These are phyloP conservation scores for Leucoraja erinaceus DNA, from an alignment of 2,113 vertebrate genomes.

Conservation along the genomic window DNA sequence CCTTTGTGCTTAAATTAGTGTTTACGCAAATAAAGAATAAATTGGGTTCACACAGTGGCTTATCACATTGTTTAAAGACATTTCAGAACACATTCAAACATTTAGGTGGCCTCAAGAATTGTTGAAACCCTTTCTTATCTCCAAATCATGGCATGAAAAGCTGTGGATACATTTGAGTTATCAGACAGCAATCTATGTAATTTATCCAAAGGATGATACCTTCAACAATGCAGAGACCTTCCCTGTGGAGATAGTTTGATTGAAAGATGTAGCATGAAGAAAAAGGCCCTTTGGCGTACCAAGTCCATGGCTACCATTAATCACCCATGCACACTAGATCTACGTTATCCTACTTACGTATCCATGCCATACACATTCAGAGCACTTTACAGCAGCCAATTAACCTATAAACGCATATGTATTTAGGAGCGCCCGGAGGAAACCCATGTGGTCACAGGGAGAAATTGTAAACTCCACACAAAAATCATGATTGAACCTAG, in stretches of 20 bases:
- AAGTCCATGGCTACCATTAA: too few species aligned
- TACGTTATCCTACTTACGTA: too few species aligned
- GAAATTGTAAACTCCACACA: too few species aligned
- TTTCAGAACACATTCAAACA: background rate
- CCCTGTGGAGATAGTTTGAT: background rate
- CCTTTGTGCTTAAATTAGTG: background rate
- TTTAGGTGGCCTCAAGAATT: background rate
- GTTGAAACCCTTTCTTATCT: background rate
- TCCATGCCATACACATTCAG: too few species aligned
- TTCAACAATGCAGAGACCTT: background rate
- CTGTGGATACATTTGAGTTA: background rate
- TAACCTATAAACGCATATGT: too few species aligned
- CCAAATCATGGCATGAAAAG: background rate
- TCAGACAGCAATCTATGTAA: background rate
- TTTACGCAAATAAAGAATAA: slow-evolving; percentile 5
- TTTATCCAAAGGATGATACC: background rate
- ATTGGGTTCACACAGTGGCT: background rate
- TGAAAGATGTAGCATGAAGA: too few species aligned
- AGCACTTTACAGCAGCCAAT: too few species aligned
- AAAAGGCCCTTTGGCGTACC: too few species aligned
- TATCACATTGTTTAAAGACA: background rate
- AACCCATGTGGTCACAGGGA: too few species aligned
- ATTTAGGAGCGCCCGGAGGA: too few species aligned
- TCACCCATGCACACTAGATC: too few species aligned
- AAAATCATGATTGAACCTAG: too few species aligned